Conservation (phyloP, 2,888 invertebrate genomes). For the Drosophila lutescens region DNA sequence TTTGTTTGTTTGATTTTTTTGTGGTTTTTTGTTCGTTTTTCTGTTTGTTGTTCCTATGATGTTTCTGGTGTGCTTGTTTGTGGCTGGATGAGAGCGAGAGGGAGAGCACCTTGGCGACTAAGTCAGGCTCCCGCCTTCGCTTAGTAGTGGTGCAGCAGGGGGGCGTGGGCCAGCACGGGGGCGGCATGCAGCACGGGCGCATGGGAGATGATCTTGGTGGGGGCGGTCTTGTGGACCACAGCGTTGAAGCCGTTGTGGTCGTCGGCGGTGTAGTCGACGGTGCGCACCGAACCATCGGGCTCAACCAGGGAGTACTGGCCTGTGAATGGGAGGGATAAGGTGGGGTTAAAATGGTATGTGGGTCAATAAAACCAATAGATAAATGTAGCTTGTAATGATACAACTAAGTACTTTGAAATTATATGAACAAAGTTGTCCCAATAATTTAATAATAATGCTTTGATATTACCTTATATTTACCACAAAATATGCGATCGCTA, state of each 20-base stretch:
- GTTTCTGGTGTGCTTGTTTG: conserved; percentile 21
- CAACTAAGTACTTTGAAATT: too few relatives aligned
- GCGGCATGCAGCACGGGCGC: conserved; percentile 79
- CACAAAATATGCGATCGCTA: too few relatives aligned
- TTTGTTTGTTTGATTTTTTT: conserved; percentile 34
- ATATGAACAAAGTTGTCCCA: too few relatives aligned
- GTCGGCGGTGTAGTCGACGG: conserved; percentile 89
- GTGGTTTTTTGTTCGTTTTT: conserved; percentile 38
- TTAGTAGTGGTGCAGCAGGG: conserved; percentile 84
- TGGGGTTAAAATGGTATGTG: too few relatives aligned
- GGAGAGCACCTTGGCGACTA: conserved; percentile 74
- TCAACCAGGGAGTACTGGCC: conserved; percentile 87
- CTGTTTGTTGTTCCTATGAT: conserved; percentile 69
- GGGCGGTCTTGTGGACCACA: conserved; percentile 88
- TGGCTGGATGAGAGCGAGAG: conserved; percentile 49
- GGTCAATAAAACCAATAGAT: not conserved
- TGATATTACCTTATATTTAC: too few relatives aligned
- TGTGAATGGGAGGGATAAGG: not conserved
- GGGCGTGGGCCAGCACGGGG: conserved; percentile 84
- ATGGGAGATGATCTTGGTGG: conserved; percentile 84
- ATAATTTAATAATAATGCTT: too few relatives aligned
- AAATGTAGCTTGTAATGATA: too few relatives aligned
- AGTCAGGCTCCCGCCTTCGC: conserved; percentile 29
- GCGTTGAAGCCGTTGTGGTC: conserved; percentile 90
- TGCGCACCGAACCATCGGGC: conserved; percentile 85